These are phyloP conservation scores for Phalloptychus januarius DNA, from an alignment of 2,797 vertebrate genomes.

Conservation along the genomic window DNA sequence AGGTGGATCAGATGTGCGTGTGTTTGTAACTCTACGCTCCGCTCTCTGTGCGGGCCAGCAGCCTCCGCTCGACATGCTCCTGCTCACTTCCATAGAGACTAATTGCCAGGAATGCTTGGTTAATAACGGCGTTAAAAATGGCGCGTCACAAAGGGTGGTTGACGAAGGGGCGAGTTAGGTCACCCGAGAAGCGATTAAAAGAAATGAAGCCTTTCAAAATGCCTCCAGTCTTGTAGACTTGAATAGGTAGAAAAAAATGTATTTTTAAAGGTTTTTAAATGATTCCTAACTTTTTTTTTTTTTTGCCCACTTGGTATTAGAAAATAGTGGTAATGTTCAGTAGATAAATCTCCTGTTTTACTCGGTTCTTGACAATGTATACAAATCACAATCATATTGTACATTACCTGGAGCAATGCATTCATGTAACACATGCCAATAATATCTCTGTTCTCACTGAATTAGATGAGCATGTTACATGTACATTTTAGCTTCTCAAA, in stretches of 20 bases:
- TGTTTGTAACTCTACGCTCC: conserved; percentile 51
- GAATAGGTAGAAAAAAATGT: not conserved
- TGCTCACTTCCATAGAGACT: conserved; percentile 27
- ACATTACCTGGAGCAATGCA: not conserved
- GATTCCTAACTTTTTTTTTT: not conserved
- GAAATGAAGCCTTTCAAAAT: not conserved
- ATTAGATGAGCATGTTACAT: not conserved
- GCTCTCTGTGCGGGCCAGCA: conserved; percentile 9
- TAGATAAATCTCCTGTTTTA: not conserved
- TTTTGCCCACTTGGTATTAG: not conserved
- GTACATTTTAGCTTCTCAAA: not conserved
- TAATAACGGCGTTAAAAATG: conserved; percentile 20
- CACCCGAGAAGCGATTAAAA: not conserved
- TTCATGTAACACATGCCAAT: not conserved
- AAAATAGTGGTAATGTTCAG: not conserved
- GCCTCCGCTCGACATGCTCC: conserved; percentile 25
- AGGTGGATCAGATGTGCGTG: conserved; percentile 50
- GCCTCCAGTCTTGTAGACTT: not conserved
- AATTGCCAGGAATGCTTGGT: conserved; percentile 25
- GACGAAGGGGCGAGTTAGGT: not conserved
- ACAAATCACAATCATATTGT: not conserved
- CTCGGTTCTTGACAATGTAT: not conserved
- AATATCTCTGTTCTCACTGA: not conserved
- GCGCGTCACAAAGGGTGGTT: not conserved
- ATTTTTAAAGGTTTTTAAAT: not conserved